These are phyloP conservation scores for Perognathus longimembris DNA, from an alignment of 2,113 vertebrate species.

Conservation along the genomic window DNA sequence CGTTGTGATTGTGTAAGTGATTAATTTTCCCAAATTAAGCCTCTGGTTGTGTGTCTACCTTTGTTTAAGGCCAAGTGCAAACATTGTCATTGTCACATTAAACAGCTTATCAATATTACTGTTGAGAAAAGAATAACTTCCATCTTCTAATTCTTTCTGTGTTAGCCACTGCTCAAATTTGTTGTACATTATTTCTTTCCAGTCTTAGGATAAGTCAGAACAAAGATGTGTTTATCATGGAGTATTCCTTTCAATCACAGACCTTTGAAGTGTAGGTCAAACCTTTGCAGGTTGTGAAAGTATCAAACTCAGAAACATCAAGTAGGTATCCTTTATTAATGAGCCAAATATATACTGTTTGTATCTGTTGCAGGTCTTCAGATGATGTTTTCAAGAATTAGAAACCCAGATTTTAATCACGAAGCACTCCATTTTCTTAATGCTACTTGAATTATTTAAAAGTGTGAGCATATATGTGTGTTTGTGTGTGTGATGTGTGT, in stretches of 20 bases:
- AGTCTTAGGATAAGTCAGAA: background rate
- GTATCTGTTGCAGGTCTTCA: background rate
- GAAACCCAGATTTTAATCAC: slow-evolving; percentile 10
- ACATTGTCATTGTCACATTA: background rate
- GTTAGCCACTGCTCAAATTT: background rate
- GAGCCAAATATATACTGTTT: background rate
- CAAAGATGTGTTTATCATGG: background rate
- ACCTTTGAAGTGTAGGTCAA: background rate
- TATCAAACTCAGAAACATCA: background rate
- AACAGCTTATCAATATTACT: background rate
- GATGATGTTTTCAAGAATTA: background rate
- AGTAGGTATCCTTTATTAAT: too few species aligned
- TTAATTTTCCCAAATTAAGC: slow-evolving; percentile 35
- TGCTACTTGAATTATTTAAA: slow-evolving; percentile 1
- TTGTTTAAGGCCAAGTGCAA: slow-evolving; percentile 7
- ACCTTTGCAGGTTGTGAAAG: background rate
- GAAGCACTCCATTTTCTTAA: background rate
- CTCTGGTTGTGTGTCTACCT: slow-evolving; percentile 9
- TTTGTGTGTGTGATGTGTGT: too few species aligned
- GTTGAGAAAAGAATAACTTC: background rate
- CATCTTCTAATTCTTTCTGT: background rate
- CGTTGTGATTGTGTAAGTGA: background rate
- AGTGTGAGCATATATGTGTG: too few species aligned
- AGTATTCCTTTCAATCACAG: accelerated
- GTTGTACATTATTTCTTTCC: background rate